phyloP scores from a whole-genome alignment of 2,888 invertebrate genomes.

The Lomographa bimaculata region DNA sequence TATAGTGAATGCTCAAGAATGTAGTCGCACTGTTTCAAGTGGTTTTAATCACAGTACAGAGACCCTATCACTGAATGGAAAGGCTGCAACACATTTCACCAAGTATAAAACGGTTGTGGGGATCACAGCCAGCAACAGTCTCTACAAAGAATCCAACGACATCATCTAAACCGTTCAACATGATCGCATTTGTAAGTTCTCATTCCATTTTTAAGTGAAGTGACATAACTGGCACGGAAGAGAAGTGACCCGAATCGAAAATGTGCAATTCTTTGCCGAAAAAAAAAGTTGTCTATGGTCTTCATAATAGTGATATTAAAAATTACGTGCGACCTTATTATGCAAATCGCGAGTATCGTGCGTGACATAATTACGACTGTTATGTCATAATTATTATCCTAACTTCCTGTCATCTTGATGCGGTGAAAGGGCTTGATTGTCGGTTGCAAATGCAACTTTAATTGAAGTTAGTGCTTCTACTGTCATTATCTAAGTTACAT shows the following conservation, averaged over 20 bases:
- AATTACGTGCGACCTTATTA: constrained; percentile 2
- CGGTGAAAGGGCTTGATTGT: constrained; percentile 35
- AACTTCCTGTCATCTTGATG: constrained; percentile 26
- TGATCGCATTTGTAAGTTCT: constrained; percentile 79
- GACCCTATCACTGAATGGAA: constrained; percentile 77
- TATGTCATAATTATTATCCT: constrained; percentile 23
- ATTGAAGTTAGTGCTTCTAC: constrained; percentile 2
- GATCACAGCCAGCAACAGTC: constrained; percentile 67
- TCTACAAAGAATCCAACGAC: constrained; percentile 62
- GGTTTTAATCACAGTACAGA: constrained; percentile 39
- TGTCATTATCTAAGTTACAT: constrained; percentile 5
- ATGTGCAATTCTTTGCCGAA: constrained; percentile 13
- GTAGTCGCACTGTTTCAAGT: constrained; percentile 5
- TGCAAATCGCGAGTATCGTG: background rate
- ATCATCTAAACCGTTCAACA: constrained; percentile 68
- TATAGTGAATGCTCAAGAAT: constrained; percentile 8
- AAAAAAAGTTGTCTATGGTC: constrained; percentile 16
- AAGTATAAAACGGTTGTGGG: constrained; percentile 74
- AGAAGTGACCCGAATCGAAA: constrained; percentile 10
- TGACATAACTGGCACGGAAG: constrained; percentile 20
- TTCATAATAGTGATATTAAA: background rate
- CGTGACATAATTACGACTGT: constrained; percentile 3
- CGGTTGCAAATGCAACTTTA: constrained; percentile 13
- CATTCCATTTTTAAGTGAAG: constrained; percentile 23
- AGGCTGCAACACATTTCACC: constrained; percentile 75